These are phyloP conservation scores for Parapristionchus giblindavisi DNA, from an alignment of 2,888 invertebrate genomes.

Conservation along the genomic window DNA sequence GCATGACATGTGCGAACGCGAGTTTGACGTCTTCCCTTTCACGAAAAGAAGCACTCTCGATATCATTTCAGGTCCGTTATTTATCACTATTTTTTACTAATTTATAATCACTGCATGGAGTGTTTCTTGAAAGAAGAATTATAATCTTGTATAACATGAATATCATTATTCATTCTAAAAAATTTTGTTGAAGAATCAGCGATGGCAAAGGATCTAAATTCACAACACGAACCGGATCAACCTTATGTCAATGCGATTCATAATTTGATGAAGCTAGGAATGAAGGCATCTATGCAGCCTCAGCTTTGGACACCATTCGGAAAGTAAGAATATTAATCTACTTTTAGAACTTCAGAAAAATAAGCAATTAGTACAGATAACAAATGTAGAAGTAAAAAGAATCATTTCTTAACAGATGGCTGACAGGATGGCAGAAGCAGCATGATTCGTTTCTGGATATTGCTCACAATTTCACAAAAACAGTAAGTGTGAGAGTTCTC, in stretches of 20 bases:
- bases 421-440: constrained; percentile 9
- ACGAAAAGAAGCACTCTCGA: constrained; percentile 26
- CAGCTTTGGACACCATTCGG: constrained; percentile 4
- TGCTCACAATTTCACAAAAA: constrained; percentile 22
- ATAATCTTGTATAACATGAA: too few relatives aligned
- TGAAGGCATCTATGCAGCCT: constrained; percentile 4
- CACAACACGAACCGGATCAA: constrained; percentile 17
- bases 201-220: constrained; percentile 25
- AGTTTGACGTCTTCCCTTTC: constrained; percentile 20
- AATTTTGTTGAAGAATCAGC: neutral
- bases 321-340: neutral
- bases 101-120: too few relatives aligned
- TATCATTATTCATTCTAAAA: too few relatives aligned
- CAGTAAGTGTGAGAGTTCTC: neutral
- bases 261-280: constrained; percentile 8
- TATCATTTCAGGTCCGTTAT: neutral
- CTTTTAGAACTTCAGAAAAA: too few relatives aligned
- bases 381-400: neutral
- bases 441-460: neutral
- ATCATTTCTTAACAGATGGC: neutral
- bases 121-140: too few relatives aligned
- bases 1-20: neutral
- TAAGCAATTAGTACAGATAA: neutral
- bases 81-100: neutral
- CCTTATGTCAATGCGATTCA: constrained; percentile 21